A percentile compares a stretch with the other conserved stretches of the same genome.
These are phyloP conservation scores for Pelochelys cantorii DNA, from an alignment of 2,797 vertebrate species.

Conservation along the genomic window DNA sequence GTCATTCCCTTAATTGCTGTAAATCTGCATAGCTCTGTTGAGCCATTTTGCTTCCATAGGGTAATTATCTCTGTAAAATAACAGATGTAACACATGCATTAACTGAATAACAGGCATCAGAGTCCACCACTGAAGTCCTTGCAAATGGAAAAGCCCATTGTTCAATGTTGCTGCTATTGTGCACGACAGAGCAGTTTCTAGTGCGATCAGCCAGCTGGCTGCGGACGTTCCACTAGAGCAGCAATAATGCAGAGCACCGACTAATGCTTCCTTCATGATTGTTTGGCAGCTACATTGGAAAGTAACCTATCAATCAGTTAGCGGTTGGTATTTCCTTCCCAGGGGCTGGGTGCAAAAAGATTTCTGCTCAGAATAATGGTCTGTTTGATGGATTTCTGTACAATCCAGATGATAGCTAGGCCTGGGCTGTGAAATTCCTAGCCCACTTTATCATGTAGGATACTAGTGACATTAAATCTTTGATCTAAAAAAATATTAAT, in stretches of 20 bases:
- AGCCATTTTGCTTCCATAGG: neutral
- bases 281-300: neutral
- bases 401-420: neutral
- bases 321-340: neutral
- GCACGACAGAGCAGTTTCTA: neutral
- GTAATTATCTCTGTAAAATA: constrained; percentile 1
- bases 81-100: neutral
- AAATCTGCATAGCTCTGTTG: neutral
- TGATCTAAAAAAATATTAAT: neutral
- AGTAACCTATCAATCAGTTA: fast-evolving
- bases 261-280: fast-evolving
- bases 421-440: neutral
- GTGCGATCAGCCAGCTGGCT: fast-evolving
- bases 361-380: fast-evolving
- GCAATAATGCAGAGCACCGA: fast-evolving
- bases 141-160: neutral
- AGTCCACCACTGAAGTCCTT: neutral
- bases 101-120: neutral
- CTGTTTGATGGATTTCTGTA: neutral
- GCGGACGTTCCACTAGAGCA: neutral
- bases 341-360: fast-evolving
- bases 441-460: neutral
- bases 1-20: neutral
- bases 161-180: fast-evolving
- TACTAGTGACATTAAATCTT: neutral